phyloP scores from a whole-genome alignment of 2,113 vertebrate species.

The Nymphicus hollandicus region DNA sequence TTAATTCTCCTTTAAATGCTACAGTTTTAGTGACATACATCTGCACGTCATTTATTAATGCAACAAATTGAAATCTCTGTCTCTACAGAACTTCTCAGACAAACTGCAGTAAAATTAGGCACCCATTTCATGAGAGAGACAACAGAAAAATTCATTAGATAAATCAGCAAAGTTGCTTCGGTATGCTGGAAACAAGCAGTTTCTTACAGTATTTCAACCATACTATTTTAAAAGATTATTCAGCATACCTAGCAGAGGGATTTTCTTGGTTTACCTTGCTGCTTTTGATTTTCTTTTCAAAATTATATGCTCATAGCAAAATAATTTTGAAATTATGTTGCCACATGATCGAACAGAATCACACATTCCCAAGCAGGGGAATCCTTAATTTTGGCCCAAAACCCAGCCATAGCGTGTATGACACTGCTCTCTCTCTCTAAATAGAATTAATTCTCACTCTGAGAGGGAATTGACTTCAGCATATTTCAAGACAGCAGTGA shows the following conservation, averaged over 20 bases:
- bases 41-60: neutral
- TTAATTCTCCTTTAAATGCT: neutral
- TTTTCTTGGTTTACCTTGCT: neutral
- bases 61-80: neutral
- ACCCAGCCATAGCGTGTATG: neutral
- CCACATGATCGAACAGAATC: neutral
- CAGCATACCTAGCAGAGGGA: neutral
- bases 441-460: neutral
- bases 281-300: neutral
- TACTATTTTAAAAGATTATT: neutral
- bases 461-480: neutral
- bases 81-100: neutral
- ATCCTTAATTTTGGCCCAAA: neutral
- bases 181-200: neutral
- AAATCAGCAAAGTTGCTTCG: neutral
- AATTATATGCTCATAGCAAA: neutral
- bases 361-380: neutral
- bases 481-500: neutral
- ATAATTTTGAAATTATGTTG: neutral
- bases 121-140: neutral
- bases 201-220: neutral
- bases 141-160: neutral
- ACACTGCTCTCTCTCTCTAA: neutral
- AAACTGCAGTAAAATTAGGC: neutral
- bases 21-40: neutral